Conservation (phyloP, 2,888 invertebrate genomes). For the Troglohyphantes excavatus region DNA sequence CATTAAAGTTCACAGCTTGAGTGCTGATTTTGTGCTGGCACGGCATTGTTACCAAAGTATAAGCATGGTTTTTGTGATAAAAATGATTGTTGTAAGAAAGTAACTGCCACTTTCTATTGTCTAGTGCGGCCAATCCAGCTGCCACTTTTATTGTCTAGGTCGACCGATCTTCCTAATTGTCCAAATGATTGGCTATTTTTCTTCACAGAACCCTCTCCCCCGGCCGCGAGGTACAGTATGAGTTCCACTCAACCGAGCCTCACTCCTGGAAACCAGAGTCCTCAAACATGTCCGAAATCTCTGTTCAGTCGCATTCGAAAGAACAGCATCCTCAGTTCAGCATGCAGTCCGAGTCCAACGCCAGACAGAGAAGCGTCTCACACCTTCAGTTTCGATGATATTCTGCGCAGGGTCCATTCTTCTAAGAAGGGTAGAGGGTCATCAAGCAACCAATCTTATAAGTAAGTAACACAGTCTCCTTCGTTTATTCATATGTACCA, state of each 20-base stretch:
- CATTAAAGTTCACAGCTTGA: no score
- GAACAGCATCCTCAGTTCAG: conserved; percentile 89
- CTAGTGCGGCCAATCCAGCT: no score
- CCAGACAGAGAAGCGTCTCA: conserved; percentile 83
- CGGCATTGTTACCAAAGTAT: no score
- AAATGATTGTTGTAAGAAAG: no score
- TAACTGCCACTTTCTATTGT: no score
- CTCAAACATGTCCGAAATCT: conserved; percentile 84
- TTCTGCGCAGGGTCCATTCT: conserved; percentile 75
- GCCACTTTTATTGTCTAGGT: no score
- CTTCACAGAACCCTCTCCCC: conserved; percentile 78
- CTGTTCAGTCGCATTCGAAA: conserved; percentile 92
- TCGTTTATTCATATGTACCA: no score
- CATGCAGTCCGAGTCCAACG: conserved; percentile 82
- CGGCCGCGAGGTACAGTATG: conserved; percentile 79
- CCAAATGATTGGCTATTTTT: no score
- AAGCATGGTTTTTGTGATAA: no score
- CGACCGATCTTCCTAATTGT: no score
- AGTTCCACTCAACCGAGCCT: conserved; percentile 83
- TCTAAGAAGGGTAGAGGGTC: conserved; percentile 38
- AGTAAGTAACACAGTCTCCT: no score
- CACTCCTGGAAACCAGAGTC: conserved; percentile 79
- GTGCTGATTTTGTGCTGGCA: no score
- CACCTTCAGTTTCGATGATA: conserved; percentile 87
- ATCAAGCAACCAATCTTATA: conserved; percentile 25